Conservation (phyloP, 2,797 vertebrate genomes). For the Zenarchopterus dispar region DNA sequence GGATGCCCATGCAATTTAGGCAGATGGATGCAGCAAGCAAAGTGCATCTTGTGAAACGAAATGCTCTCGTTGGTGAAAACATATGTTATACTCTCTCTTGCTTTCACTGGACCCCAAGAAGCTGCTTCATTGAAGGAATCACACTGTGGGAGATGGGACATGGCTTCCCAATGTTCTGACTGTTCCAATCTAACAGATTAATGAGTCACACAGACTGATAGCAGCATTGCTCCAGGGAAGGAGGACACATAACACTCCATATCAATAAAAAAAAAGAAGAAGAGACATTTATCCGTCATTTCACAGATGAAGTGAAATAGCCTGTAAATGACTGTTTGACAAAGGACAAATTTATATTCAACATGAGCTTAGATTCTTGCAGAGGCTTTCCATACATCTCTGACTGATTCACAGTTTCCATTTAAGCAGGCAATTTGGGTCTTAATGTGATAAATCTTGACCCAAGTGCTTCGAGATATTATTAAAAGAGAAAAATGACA, state of each 20-base stretch:
- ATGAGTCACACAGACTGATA: slow-evolving; percentile 71
- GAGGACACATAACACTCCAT: slow-evolving; percentile 64
- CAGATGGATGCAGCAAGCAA: slow-evolving; percentile 45
- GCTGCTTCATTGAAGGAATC: slow-evolving; percentile 72
- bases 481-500: slow-evolving; percentile 17
- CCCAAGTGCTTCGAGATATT: slow-evolving; percentile 25
- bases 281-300: slow-evolving; percentile 54
- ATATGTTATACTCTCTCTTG: slow-evolving; percentile 64
- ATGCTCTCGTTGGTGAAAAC: slow-evolving; percentile 74
- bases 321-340: slow-evolving; percentile 47
- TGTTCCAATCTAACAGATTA: slow-evolving; percentile 81
- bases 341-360: slow-evolving; percentile 59
- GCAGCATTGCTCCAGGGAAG: slow-evolving; percentile 68
- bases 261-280: slow-evolving; percentile 71
- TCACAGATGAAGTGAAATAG: slow-evolving; percentile 52
- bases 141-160: slow-evolving; percentile 55
- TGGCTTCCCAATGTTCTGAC: slow-evolving; percentile 73
- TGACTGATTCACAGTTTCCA: slow-evolving; percentile 38
- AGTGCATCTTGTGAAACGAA: slow-evolving; percentile 57
- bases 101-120: slow-evolving; percentile 51
- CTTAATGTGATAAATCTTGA: slow-evolving; percentile 37
- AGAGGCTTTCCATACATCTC: slow-evolving; percentile 45
- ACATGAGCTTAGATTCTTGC: slow-evolving; percentile 42
- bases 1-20: slow-evolving; percentile 52
- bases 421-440: slow-evolving; percentile 35